A percentile compares a stretch with the other conserved stretches of the same genome.
Evolutionary conservation across 2,113 vertebrate genomes (phyloP).

Genomic region (Forbesichthys papilliferus): DNA sequence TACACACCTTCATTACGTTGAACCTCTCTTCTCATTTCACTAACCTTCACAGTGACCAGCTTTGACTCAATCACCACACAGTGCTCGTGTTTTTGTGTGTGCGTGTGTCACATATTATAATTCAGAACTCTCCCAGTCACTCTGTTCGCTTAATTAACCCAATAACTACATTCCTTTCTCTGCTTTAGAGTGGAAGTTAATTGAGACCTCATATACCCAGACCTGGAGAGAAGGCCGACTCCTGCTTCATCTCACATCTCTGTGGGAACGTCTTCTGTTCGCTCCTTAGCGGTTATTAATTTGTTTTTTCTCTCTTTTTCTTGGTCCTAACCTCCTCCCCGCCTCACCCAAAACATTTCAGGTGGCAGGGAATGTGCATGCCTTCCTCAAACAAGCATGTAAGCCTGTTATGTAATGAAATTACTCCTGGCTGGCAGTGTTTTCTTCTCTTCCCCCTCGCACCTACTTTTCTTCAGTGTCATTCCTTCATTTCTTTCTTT

Average conservation of each 20-base stretch:
- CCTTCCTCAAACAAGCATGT: slow-evolving; percentile 68
- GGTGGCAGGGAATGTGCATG: slow-evolving; percentile 65
- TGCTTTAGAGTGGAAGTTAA: not conserved
- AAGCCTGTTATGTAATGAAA: slow-evolving; percentile 68
- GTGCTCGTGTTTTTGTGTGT: not conserved
- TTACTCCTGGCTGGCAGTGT: slow-evolving; percentile 50
- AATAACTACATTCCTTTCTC: not conserved
- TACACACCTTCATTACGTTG: not conserved
- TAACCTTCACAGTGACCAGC: not conserved
- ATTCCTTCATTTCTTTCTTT: slow-evolving; percentile 9
- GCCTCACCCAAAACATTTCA: slow-evolving; percentile 45
- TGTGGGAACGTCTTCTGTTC: slow-evolving; percentile 3
- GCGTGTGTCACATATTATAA: not conserved
- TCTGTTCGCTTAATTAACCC: not conserved
- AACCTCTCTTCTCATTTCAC: not conserved
- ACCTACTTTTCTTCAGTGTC: slow-evolving; percentile 1
- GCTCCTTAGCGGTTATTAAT: not conserved
- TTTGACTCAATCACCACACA: not conserved
- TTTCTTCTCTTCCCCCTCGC: slow-evolving; percentile 15
- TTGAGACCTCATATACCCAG: not conserved
- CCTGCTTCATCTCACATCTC: not conserved
- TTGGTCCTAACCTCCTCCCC: slow-evolving; percentile 28
- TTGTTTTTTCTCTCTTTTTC: not conserved
- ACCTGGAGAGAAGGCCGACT: not conserved
- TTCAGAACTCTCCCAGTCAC: not conserved